These are phyloP conservation scores for Calcarius lapponicus DNA, from an alignment of 2,797 vertebrate species.

Conservation along the genomic window DNA sequence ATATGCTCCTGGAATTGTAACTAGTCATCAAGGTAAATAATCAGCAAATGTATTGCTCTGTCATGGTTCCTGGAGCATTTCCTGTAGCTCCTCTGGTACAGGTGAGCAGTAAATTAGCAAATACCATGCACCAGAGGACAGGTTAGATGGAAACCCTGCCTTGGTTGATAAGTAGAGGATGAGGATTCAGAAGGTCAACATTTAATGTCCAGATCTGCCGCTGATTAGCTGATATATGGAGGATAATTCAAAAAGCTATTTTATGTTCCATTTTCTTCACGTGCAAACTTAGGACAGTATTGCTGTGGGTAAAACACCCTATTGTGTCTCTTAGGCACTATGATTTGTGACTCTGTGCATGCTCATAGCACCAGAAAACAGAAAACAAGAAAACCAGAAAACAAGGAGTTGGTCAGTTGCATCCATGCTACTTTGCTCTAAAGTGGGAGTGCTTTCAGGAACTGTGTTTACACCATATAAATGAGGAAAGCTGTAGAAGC, in stretches of 20 bases:
- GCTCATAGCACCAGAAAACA: not conserved
- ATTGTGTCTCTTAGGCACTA: not conserved
- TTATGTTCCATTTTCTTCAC: not conserved
- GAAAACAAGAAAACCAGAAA: not conserved
- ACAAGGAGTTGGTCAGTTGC: not conserved
- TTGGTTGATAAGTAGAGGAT: not conserved
- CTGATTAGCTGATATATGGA: not conserved
- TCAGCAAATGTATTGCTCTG: not conserved
- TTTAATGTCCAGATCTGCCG: not conserved
- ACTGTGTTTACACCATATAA: not conserved
- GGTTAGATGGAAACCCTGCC: not conserved
- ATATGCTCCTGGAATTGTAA: not conserved
- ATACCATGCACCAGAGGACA: not conserved
- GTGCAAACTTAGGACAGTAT: not conserved
- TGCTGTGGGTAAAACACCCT: not conserved
- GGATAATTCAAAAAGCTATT: not conserved
- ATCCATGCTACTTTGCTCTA: not conserved
- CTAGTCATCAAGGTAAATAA: not conserved
- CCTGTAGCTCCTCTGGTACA: not conserved
- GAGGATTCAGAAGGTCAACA: not conserved
- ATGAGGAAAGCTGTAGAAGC: not conserved
- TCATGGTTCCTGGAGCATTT: not conserved
- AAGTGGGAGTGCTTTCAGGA: not conserved
- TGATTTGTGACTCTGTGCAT: fast-evolving
- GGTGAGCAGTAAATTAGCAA: not conserved